Base-by-base conservation (phyloP, 2,888 invertebrate genomes). In the Platycheirus rosarum region DNA sequence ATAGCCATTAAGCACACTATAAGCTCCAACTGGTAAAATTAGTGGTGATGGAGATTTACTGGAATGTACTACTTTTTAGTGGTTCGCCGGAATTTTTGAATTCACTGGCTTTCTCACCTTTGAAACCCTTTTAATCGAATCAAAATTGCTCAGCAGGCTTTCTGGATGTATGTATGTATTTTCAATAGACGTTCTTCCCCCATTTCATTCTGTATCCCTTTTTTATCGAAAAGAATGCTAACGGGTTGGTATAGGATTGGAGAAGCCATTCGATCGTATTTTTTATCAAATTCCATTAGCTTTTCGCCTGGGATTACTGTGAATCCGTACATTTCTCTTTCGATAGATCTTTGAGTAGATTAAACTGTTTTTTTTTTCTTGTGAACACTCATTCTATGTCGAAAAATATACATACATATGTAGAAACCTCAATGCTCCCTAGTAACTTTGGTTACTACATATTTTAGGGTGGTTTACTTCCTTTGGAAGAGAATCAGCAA, bases 261-360 rank as follows among this genome's bases (percentile, higher is more conserved):
- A 26, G 49, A 14, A 49, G 48, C 35, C 37, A 16, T 48, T 65
- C 40, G 74, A 63, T 73, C 63, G 42, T 32, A 26, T 26, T 68
- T 60, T 60, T 69, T 60, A 63, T 79, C 62, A 62, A 62, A 69
- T 74, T 68, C 55, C 76, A 76, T 76, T 73, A 62, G 48, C 66
- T 48, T 73, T 68, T 62, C 53, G 51, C 44, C 26, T 44, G 51
- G 42, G 66, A 66, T 78, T 55, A 55, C 42, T 32, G 18, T 40
- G 48, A 79, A 68, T 68, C 62, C 48, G 2, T 77, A 37, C 44
- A 51, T 44, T 66, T 51, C 35, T 48, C 44, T 49, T 53, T 18
- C 66, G 40, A 60, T 71, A 62, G 77, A 71, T 78, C 40, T 66
- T 32, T 29, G 55, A 63, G 74, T 55, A 32, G 74, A 74, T 63